Evolutionary conservation across 2,113 vertebrate genomes (phyloP), one percentile per base, ranked within the genome.

Genomic region (Ictalurus furcatus): DNA sequence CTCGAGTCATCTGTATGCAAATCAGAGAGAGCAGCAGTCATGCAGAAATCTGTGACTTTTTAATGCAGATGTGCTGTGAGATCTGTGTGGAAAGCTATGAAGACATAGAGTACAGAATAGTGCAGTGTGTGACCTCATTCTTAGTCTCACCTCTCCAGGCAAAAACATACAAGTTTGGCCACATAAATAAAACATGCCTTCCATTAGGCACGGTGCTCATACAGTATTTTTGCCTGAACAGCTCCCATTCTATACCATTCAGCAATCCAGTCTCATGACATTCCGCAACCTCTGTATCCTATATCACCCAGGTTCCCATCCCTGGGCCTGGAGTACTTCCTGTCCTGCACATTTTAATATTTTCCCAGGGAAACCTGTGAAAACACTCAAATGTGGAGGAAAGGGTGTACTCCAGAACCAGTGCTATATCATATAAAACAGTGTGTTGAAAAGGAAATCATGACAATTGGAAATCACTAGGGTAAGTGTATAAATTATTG

Each of bases 151-250:
- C 44, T 44, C 34, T 61, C 58, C 48, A 59, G 80, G 80, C 80
- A 82, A 48, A 67, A 52, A 40, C 85, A 86, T 44, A n/a, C 56
- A 67, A 85, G 40, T 65, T 28, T 54, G 56, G 34, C 37, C 34
- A 48, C 59, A 79, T 89, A 59, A 89, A 89, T 89, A 85, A 89
- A 85, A 85, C 84, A 85, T 85, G 84, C 61, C 23, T 34, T 79
- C 11, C 58, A 69, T 74, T 84, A 44, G 34, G 13, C 52, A 28
- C 19, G 21, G 59, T 52, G 37, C 58, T 63, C 40, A 87, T 23
- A 52, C 73, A 30, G 28, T 52, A 30, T 37, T 56, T 81, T 34
- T 40, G 12, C 19, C 21, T 67, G 63, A 80, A 5, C 58, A 83
- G 71, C 74, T 80, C 8, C 6, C 8, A 19, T 76, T 52, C 58